These are phyloP conservation scores for Paramacrobiotus metropolitanus DNA, from an alignment of 1,140 invertebrate species.

Conservation along the genomic window DNA sequence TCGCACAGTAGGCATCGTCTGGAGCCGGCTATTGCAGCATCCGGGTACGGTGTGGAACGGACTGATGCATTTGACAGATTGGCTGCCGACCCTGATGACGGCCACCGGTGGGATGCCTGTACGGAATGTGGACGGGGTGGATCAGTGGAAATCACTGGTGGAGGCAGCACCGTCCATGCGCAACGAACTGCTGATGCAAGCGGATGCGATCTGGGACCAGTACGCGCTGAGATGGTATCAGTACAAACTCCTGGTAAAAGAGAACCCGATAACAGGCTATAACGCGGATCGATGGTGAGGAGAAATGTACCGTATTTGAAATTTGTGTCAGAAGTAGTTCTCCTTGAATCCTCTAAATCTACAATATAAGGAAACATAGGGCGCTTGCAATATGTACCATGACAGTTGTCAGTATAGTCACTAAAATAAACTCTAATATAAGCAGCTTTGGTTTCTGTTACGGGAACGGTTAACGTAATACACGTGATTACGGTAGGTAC, in stretches of 20 bases:
- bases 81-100: constrained; percentile 54
- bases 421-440: no score
- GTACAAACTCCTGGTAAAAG: constrained; percentile 15
- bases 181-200: constrained; percentile 19
- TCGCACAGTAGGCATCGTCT: constrained; percentile 46
- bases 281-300: constrained; percentile 6
- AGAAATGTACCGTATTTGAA: constrained; percentile 27
- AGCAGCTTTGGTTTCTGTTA: no score
- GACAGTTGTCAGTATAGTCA: no score
- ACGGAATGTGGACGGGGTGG: constrained; percentile 16
- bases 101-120: constrained; percentile 11
- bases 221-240: constrained; percentile 15
- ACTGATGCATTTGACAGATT: constrained; percentile 49
- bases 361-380: not conserved
- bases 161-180: constrained; percentile 11
- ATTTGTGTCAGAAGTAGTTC: constrained; percentile 65
- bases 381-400: constrained; percentile 14
- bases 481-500: constrained; percentile 9
- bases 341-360: constrained; percentile 12
- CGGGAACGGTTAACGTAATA: no score
- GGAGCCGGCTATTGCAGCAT: constrained; percentile 39
- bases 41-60: constrained; percentile 34
- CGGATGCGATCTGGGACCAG: constrained; percentile 15
- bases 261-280: not conserved
- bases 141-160: constrained; percentile 16